Percentiles rank a stretch among this genome's conserved stretches.
These are phyloP conservation scores for Eufriesea mexicana DNA, from an alignment of 1,140 invertebrate genomes.

Conservation along the genomic window DNA sequence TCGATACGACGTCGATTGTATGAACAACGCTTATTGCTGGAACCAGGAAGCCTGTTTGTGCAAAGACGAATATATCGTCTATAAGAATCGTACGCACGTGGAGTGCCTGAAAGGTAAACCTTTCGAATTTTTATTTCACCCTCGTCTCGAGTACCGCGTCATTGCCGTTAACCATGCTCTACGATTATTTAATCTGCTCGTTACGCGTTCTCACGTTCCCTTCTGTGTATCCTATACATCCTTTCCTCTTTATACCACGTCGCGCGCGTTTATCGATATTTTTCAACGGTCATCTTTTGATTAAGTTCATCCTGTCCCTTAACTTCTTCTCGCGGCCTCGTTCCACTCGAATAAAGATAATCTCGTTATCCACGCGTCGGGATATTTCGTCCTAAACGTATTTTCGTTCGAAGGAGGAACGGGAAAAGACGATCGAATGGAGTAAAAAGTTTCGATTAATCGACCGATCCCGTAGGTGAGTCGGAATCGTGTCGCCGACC, in stretches of 20 bases:
- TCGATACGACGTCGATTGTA: slow-evolving; percentile 70
- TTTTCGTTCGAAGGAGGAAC: not conserved
- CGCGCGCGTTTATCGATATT: not conserved
- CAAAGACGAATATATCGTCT: slow-evolving; percentile 65
- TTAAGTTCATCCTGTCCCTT: too few species aligned
- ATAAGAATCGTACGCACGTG: slow-evolving; percentile 65
- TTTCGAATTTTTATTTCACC: not conserved
- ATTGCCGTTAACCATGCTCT: too few species aligned
- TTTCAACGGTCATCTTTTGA: not conserved
- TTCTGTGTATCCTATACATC: too few species aligned
- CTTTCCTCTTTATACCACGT: not conserved
- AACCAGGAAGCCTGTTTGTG: slow-evolving; percentile 68
- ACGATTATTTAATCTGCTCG: too few species aligned
- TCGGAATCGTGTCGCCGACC: slow-evolving; percentile 59
- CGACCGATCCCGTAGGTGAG: not conserved
- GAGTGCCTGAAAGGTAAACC: slow-evolving; percentile 71
- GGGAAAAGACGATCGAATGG: not conserved
- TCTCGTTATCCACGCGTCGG: too few species aligned
- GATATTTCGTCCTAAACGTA: not conserved
- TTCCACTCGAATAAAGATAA: too few species aligned
- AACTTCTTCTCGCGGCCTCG: too few species aligned
- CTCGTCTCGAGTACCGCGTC: too few species aligned
- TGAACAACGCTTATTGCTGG: slow-evolving; percentile 71
- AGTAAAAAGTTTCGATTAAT: slow-evolving; percentile 32
- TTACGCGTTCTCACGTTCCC: too few species aligned